These are phyloP conservation scores for Pithecia hirsuta DNA, from an alignment of 2,797 vertebrate genomes.

Conservation along the genomic window DNA sequence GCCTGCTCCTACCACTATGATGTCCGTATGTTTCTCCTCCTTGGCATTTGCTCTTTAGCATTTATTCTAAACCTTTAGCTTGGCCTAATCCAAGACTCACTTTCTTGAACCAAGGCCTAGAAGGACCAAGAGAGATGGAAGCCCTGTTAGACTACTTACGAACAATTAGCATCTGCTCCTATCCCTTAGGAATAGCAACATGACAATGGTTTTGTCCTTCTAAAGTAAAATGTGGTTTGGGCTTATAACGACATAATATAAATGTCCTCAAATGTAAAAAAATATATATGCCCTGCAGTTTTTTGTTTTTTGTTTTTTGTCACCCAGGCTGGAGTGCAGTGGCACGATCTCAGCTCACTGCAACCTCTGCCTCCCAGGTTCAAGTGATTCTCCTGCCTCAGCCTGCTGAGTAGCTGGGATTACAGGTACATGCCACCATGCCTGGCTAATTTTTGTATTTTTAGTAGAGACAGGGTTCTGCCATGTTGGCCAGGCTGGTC, in stretches of 20 bases:
- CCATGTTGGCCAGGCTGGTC: too few relatives aligned
- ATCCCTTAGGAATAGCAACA: background rate
- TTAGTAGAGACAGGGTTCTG: too few relatives aligned
- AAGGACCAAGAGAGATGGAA: background rate
- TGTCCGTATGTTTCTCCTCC: background rate
- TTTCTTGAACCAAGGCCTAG: background rate
- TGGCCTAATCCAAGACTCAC: background rate
- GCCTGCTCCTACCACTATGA: background rate
- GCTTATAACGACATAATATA: background rate
- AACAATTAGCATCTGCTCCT: background rate
- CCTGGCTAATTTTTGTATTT: too few relatives aligned
- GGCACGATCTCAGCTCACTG: too few relatives aligned
- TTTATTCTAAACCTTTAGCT: background rate
- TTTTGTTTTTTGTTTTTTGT: too few relatives aligned
- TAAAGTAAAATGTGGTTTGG: background rate
- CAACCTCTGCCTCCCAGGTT: too few relatives aligned
- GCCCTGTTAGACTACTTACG: background rate
- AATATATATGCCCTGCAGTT: background rate
- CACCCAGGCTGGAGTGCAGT: too few relatives aligned
- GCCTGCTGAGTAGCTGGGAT: too few relatives aligned
- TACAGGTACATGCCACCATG: too few relatives aligned
- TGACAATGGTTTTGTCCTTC: background rate
- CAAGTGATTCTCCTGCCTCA: too few relatives aligned
- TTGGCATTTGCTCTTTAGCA: background rate
- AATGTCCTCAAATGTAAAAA: background rate